Evolutionary conservation across 1,140 invertebrate species (phyloP).

Genomic region (Parapsyche elsis): DNA sequence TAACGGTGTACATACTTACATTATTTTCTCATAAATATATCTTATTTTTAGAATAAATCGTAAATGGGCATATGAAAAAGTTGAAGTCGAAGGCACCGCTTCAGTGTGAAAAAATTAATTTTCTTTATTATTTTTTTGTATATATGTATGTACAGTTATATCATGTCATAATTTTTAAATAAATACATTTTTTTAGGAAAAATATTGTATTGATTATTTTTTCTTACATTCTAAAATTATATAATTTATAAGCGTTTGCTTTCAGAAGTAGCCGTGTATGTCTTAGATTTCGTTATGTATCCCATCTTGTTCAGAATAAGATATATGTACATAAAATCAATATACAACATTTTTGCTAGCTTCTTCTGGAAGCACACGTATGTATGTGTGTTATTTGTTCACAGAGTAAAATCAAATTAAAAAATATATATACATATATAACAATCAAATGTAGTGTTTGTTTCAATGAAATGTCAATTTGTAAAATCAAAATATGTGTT

Average conservation of each 20-base stretch:
- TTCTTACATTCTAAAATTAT: slow-evolving; percentile 1
- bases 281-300: too few species aligned
- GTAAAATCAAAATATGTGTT: too few species aligned
- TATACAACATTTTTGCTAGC: too few species aligned
- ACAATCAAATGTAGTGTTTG: too few species aligned
- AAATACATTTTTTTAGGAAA: background rate
- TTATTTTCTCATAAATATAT: background rate
- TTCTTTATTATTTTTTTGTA: background rate
- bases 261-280: background rate
- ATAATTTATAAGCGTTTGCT: background rate
- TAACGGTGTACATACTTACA: background rate
- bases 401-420: too few species aligned
- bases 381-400: too few species aligned
- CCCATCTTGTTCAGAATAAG: too few species aligned
- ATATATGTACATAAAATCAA: too few species aligned
- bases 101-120: background rate
- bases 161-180: background rate
- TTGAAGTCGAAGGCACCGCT: slow-evolving; percentile 65
- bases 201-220: background rate
- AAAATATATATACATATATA: too few species aligned
- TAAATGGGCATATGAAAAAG: slow-evolving; percentile 68
- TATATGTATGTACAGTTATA: too few species aligned
- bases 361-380: too few species aligned
- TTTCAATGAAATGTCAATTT: too few species aligned
- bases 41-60: slow-evolving; percentile 64